Evolutionary conservation across 2,113 vertebrate genomes (phyloP), one percentile per base, ranked within the genome.

Genomic region (Megalops atlanticus): DNA sequence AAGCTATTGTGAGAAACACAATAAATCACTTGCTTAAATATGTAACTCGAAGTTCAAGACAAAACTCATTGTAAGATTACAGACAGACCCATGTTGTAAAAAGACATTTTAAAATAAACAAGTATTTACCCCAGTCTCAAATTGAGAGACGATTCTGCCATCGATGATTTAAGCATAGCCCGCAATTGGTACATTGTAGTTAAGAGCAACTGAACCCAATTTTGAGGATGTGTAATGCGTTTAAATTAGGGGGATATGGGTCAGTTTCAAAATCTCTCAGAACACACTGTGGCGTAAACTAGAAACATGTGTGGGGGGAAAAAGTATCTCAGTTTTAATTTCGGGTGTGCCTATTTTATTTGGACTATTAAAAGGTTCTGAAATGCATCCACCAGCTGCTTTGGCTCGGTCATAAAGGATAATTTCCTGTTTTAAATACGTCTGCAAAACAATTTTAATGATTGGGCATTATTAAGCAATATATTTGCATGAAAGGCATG

Each of bases 271-370:
- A 40, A 71, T 64, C 73, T 68, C 64, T 43, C 41, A 78, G 76
- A 58, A 15, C 27, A 15, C n/a, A 72, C 41, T 38, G 16, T 71
- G 35, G 47, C 69, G 24, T 35, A 81, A 77, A 82, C 81, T 36
- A 58, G 35, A 54, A 77, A 77, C 81, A 82, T 10, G 77, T 82
- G 81, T 49, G 72, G 6, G 80, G 58, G 74, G 52, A 47, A 71
- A 31, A 82, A 71, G 21, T 27, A 77, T 72, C 68, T 72, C 41
- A n/a, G 45, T 82, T 77, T 83, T 79, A 58, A 79, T 83, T 74
- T 79, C 79, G 77, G 71, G 81, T 83, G 81, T 79, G 77, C 68
- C 70, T 47, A n/a, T 79, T 74, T 79, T 83, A 83, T 74, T 79
- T 83, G 76, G 47, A 78, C 72, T 83, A 79, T 68, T 79, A 83